A percentile compares a stretch with the other conserved stretches of the same genome.
Evolutionary conservation across 2,888 invertebrate species (phyloP).

Genomic region (Lysandra coridon): DNA sequence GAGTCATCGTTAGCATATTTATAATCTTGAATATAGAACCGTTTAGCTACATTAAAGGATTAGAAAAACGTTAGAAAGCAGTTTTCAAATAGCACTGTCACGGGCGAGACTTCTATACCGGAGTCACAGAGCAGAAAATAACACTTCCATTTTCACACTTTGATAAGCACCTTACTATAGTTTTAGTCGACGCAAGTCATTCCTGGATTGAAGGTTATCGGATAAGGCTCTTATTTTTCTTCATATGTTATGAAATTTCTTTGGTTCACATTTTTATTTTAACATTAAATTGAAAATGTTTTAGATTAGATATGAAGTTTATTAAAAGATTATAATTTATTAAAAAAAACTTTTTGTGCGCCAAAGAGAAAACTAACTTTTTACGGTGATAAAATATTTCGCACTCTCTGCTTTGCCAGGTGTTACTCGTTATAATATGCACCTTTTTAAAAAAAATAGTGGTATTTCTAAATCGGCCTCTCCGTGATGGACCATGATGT

Average conservation of each 20-base stretch:
- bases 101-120: not conserved
- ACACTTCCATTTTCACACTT: constrained; percentile 6
- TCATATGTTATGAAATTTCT: not conserved
- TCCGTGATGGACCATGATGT: no score
- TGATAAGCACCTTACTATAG: not conserved
- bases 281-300: no score
- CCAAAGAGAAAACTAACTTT: no score
- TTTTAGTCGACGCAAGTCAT: not conserved
- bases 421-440: no score
- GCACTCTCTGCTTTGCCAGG: no score
- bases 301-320: no score
- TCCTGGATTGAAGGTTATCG: not conserved
- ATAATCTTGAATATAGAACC: not conserved
- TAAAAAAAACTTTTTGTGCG: no score
- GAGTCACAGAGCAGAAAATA: constrained; percentile 20
- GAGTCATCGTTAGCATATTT: not conserved
- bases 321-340: no score
- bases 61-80: not conserved
- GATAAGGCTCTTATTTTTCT: no score
- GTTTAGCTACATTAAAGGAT: not conserved
- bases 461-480: no score
- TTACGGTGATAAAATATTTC: no score
- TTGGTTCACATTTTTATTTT: not conserved
- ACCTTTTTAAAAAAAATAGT: no score
- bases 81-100: constrained; percentile 7